Evolutionary conservation across 2,888 invertebrate species (phyloP).

Genomic region (Rambutsinella grinnellia): DNA sequence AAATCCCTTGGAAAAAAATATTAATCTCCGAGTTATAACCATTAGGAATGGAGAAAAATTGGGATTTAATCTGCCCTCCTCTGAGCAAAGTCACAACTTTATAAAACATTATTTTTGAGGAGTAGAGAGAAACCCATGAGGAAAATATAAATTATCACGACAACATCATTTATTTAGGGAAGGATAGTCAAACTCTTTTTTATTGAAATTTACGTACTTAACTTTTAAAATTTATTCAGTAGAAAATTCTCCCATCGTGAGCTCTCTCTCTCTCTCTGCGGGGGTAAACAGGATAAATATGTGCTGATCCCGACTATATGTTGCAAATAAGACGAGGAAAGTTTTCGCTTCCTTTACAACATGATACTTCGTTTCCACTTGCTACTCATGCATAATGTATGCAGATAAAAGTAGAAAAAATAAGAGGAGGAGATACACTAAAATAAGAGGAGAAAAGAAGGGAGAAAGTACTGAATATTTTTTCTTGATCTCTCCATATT

Average conservation of each 20-base stretch:
- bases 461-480: neutral
- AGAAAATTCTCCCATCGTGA: neutral
- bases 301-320: neutral
- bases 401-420: conserved; percentile 11
- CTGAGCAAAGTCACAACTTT: too few relatives aligned
- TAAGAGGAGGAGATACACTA: too few relatives aligned
- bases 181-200: neutral
- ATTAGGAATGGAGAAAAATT: too few relatives aligned
- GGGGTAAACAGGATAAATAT: conserved; percentile 22
- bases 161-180: neutral
- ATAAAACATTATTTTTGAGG: too few relatives aligned
- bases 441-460: too few relatives aligned
- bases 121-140: neutral
- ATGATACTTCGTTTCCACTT: neutral
- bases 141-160: neutral
- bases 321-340: neutral
- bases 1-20: too few relatives aligned
- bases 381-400: conserved; percentile 13
- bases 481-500: neutral
- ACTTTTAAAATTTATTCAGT: conserved; percentile 17
- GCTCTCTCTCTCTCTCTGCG: neutral
- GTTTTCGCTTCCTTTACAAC: neutral
- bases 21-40: too few relatives aligned
- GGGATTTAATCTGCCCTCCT: too few relatives aligned
- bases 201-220: conserved; percentile 26